A percentile compares a stretch with the other conserved stretches of the same genome.
These are phyloP conservation scores for Pluvianellus socialis DNA, from an alignment of 2,113 vertebrate species.

Conservation along the genomic window DNA sequence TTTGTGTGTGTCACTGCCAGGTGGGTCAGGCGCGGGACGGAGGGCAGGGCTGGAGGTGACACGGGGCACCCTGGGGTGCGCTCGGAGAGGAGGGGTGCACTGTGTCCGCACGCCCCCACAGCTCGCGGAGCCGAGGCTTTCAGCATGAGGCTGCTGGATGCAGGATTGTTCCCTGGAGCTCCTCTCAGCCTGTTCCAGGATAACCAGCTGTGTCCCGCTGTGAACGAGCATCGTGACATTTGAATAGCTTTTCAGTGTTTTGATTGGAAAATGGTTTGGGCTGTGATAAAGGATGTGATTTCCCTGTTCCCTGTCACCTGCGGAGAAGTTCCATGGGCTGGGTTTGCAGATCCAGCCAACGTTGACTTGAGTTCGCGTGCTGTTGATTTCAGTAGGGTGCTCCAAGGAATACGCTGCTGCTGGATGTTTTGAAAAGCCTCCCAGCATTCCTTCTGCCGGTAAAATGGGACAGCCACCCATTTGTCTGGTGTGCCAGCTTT, in stretches of 20 bases:
- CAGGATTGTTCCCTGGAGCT: too few relatives aligned
- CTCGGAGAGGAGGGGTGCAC: not conserved
- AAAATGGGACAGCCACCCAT: rapidly evolving
- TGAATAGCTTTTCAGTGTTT: not conserved
- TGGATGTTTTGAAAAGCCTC: not conserved
- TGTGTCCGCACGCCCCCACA: not conserved
- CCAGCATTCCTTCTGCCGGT: too few relatives aligned
- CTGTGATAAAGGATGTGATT: not conserved
- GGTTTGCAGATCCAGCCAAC: not conserved
- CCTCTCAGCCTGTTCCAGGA: not conserved
- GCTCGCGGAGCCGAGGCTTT: not conserved
- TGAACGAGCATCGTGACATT: not conserved
- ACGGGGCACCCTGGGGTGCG: too few relatives aligned
- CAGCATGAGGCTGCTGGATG: not conserved
- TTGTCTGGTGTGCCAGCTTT: rapidly evolving
- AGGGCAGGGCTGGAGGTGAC: not conserved
- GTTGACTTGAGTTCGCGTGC: not conserved
- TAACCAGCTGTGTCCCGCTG: not conserved
- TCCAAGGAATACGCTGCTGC: not conserved
- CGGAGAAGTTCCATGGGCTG: not conserved
- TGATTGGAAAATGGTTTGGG: not conserved
- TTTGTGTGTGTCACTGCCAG: not conserved
- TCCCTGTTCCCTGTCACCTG: not conserved
- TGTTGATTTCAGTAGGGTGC: not conserved
- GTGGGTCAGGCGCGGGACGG: not conserved